Percentiles rank a stretch among this genome's conserved stretches.
Evolutionary conservation across 2,113 vertebrate genomes (phyloP).

Genomic region (Nothobranchius kuhntae): DNA sequence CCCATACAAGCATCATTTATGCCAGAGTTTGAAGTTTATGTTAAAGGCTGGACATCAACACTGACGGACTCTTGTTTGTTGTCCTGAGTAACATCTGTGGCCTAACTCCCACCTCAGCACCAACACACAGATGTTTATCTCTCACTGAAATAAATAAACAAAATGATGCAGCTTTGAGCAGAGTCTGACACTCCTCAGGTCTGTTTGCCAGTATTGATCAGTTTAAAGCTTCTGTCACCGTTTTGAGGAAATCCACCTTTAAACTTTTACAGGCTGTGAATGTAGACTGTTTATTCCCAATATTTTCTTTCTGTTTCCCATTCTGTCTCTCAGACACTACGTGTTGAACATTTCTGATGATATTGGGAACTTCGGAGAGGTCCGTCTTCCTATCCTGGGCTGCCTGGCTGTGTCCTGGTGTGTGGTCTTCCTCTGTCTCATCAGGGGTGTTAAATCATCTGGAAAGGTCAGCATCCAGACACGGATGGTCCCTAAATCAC

Average conservation of each 20-base stretch:
- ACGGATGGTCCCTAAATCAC: neutral
- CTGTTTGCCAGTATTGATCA: neutral
- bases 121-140: neutral
- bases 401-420: slow-evolving; percentile 93
- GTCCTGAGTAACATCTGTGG: too few relatives aligned
- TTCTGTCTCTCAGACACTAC: slow-evolving; percentile 81
- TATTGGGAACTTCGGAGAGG: slow-evolving; percentile 93
- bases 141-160: neutral
- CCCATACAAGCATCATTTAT: too few relatives aligned
- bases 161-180: neutral
- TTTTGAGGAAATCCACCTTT: neutral
- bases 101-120: neutral
- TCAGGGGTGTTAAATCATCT: slow-evolving; percentile 96
- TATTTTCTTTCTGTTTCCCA: neutral
- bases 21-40: too few relatives aligned
- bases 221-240: neutral
- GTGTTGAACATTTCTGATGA: slow-evolving; percentile 92
- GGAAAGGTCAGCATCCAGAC: slow-evolving; percentile 85
- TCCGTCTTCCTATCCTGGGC: slow-evolving; percentile 91
- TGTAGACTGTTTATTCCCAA: neutral
- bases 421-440: slow-evolving; percentile 98
- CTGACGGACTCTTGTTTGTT: too few relatives aligned
- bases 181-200: neutral
- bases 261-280: neutral
- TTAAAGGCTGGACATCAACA: too few relatives aligned